These are phyloP conservation scores for Salmo trutta DNA, from an alignment of 2,797 vertebrate species.

Conservation along the genomic window DNA sequence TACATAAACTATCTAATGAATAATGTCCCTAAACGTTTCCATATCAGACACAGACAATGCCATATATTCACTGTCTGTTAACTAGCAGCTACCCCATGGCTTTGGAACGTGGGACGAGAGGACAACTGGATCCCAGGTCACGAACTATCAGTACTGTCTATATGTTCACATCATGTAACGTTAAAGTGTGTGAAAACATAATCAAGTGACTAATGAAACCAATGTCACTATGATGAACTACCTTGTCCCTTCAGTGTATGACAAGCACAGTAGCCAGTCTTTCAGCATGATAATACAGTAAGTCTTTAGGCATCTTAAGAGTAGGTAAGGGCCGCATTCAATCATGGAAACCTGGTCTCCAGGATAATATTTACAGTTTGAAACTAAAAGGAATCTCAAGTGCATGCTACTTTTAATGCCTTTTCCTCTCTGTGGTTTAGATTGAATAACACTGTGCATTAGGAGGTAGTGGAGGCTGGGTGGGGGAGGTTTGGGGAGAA, in stretches of 20 bases:
- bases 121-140: too few relatives aligned
- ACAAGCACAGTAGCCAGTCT: too few relatives aligned
- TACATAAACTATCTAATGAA: not conserved
- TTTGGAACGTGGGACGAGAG: not conserved
- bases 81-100: not conserved
- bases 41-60: not conserved
- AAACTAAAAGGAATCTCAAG: not conserved
- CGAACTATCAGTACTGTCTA: too few relatives aligned
- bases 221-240: not conserved
- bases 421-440: not conserved
- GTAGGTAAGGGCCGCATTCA: not conserved
- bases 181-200: too few relatives aligned
- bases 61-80: constrained; percentile 2
- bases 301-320: not conserved
- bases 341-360: not conserved
- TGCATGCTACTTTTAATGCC: not conserved
- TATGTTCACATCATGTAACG: too few relatives aligned
- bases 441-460: not conserved
- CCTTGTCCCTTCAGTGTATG: not conserved
- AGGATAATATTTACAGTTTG: not conserved
- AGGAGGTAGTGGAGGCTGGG: not conserved
- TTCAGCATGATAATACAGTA: too few relatives aligned
- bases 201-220: too few relatives aligned
- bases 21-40: not conserved
- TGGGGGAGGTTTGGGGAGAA: not conserved